Base-by-base conservation (phyloP, 2,888 invertebrate genomes). In the Seira musarum region DNA sequence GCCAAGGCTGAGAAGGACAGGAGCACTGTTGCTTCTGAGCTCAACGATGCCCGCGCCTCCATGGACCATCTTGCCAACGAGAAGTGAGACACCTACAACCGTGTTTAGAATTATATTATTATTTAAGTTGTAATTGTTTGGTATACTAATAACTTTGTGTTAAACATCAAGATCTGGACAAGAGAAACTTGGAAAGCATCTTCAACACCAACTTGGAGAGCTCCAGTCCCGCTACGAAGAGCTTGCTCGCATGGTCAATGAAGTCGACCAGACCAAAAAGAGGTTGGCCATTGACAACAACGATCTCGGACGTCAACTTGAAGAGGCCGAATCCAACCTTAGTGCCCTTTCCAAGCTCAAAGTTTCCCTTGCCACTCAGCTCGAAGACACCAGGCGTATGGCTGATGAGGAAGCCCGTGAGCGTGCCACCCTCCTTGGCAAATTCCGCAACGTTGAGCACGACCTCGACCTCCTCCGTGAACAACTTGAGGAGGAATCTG, bases 401-500 rank as follows among this genome's bases (percentile, higher is more conserved):
- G 96, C 98, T 89, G 99, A 99, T 90, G 98, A 99, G 90, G 99
- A 99, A 90, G 92, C 93, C 86, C 93, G 96, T 90, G 96, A 97
- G 92, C 95, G 96, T 88, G 96, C 96, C 85, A 96, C 96, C 75
- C 93, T 97, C 85, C 93, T 97, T 90, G 96, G 96, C 91, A 98
- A 99, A 91, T 96, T 97, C 94, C 97, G 98, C 91, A 99, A 98
- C 92, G 91, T 99, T 91, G 97, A 97, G 91, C 96, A 98, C 92
- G 99, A 99, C 91, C 92, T 99, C 90, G 99, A 99, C 92, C 90
- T 96, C 96, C 94, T 98, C 90, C 96, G 98, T 89, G 99, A 99
- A 91, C 98, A 98, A 91, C 94, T 99, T 87, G 99, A 99, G 90
- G 99, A 99, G 90, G 98, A 98, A 92, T 96, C 97, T 90, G 99